Evolutionary conservation across 1,140 invertebrate species (phyloP), one percentile per base, ranked within the genome.

Genomic region (Mesaphorura yosii): DNA sequence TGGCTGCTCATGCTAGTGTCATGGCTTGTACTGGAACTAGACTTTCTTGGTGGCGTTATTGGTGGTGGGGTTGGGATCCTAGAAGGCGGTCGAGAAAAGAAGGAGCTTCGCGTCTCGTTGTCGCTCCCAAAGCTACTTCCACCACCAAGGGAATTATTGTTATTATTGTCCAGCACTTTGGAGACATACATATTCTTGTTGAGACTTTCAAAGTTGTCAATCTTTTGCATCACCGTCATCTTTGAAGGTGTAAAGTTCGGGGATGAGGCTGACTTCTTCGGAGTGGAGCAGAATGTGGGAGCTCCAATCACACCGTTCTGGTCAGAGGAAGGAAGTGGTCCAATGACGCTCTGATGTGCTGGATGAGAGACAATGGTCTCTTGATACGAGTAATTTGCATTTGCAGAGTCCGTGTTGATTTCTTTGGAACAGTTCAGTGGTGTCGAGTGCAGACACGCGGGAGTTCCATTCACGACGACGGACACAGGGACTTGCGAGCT

Each of bases 111-210:
- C 6, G 10, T 46, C 4, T 5, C 44, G 19, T 27, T 55, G 0
- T 19, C 26, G 14, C 41, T 48, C 7, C 34, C 38, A 38, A 17
- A 42, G 19, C 25, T 46, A n/a, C n/a, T n/a, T n/a, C n/a, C n/a
- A n/a, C n/a, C n/a, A n/a, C n/a, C n/a, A n/a, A n/a, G n/a, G 19
- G 41, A 52, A 25, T 45, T 54, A 25, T 54, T 58, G 27, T 59
- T 59, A 22, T 55, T 59, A 4, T 20, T 45, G 22, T 53, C 55
- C 17, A 55, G 6, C 1, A 23, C 49, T 57, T n/a, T n/a, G n/a
- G n/a, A n/a, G n/a, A n/a, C n/a, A n/a, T n/a, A n/a, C 10, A 48
- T 46, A 44, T 63, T 64, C 41, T 62, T 64, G 47, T 63, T 59
- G 14, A 62, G 51, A 50, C 59, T 62, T 17, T 57, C 52, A 46